Evolutionary conservation across 1,140 invertebrate genomes (phyloP).

Genomic region (Stratiolaelaps scimitus): DNA sequence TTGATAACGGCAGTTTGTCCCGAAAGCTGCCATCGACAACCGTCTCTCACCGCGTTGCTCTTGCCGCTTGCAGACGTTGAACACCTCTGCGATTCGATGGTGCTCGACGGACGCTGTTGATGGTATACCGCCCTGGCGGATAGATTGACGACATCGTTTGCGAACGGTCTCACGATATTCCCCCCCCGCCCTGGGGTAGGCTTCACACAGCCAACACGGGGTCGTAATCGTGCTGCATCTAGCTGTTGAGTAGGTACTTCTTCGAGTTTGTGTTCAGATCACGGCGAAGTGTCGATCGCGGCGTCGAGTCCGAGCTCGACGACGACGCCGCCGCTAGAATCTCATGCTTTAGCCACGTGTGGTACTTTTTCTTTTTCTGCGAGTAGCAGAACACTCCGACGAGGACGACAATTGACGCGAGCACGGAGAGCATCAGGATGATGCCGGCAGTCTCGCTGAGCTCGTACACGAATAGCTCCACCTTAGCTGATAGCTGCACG

Average conservation of each 20-base stretch:
- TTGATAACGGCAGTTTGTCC: no score
- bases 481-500: not conserved
- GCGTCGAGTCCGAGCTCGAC: constrained; percentile 3
- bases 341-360: constrained; percentile 12
- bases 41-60: no score
- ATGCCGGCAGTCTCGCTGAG: constrained; percentile 7
- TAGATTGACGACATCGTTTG: no score
- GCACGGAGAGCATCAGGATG: constrained; percentile 9
- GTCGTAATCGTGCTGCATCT: not conserved
- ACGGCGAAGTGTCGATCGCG: not conserved
- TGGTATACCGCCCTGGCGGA: no score
- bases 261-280: not conserved
- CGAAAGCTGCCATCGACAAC: no score
- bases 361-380: constrained; percentile 16
- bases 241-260: constrained; percentile 18
- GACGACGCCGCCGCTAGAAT: constrained; percentile 3
- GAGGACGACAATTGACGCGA: not conserved
- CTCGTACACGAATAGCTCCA: not conserved
- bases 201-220: no score
- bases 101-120: no score
- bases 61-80: no score
- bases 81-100: no score
- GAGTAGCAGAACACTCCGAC: constrained; percentile 12
- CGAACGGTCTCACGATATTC: no score
- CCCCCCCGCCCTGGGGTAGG: no score